Base-by-base conservation (phyloP, 2,113 vertebrate species). In the Dasyurus viverrinus region DNA sequence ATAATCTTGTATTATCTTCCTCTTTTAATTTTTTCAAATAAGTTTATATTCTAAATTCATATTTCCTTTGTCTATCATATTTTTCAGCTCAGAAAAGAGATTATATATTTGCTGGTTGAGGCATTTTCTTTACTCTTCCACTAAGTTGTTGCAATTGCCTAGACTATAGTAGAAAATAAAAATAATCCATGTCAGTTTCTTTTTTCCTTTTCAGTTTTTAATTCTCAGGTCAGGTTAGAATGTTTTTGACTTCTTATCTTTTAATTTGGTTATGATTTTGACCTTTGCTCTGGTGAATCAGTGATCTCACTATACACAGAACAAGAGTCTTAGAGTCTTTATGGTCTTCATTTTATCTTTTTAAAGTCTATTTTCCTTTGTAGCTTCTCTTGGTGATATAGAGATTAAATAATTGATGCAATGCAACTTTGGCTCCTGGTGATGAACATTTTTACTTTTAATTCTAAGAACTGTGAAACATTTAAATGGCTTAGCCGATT, bases 351-450 rank as follows among this genome's bases (percentile, higher is more conserved):
- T 27, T 54, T 54, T 53, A 93, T 25, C 22, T 42, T 94, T 36
- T 53, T 93, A 93, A 94, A 91, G 55, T 94, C 22, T 91, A 84
- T 93, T 90, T 36, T 52, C 42, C 50, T 24, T 94, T 92, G 92
- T 93, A 54, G 47, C 94, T 96, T 95, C 93, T 42, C 19, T 94
- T 57, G 90, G 50, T 94, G 92, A 68, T 30, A 2, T 55, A 10
- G 0, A 90, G 22, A 25, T 90, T 93, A 47, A 24, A 12, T 95
- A 84, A 0, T 89, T 68, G 30, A 68, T 68, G 30, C 14, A 36
- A 68, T 68, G 36, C 60, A 68, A 5, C 12, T 76, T 76, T 95
- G 36, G 55, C 36, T 0, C 68, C 54, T 93, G 60, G 9, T 53
- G 12, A 89, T 36, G 36, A 55, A 8, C 14, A 22, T 8, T 93